Conservation (phyloP, 2,113 vertebrate species). For the Gymnogyps californianus region DNA sequence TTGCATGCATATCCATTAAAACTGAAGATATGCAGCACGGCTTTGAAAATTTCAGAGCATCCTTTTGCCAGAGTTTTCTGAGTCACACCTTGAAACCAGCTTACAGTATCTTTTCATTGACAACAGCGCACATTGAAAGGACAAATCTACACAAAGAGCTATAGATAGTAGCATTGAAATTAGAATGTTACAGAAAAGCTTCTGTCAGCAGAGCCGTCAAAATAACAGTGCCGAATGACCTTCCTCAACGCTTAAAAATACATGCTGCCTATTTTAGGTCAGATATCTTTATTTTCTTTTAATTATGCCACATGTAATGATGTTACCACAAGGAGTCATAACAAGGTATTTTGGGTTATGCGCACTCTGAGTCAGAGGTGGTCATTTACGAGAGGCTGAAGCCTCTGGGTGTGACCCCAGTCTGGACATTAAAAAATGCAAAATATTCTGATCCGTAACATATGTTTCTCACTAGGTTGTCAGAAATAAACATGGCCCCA, state of each 20-base stretch:
- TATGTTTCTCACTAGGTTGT: background rate
- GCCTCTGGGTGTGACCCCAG: background rate
- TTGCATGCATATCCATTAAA: background rate
- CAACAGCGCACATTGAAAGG: slow-evolving; percentile 44
- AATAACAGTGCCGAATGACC: background rate
- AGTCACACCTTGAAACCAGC: slow-evolving; percentile 50
- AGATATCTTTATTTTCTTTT: slow-evolving; percentile 3
- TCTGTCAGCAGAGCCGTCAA: slow-evolving; percentile 63
- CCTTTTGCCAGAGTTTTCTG: slow-evolving; percentile 9
- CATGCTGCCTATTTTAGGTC: background rate
- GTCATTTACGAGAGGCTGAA: background rate
- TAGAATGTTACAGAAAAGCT: slow-evolving; percentile 56
- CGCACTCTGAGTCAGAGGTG: background rate
- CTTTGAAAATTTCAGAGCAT: background rate
- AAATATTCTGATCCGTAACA: background rate
- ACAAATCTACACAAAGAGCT: slow-evolving; percentile 59
- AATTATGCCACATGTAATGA: background rate
- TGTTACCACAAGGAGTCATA: background rate
- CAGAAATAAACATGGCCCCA: background rate
- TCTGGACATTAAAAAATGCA: background rate
- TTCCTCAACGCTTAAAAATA: slow-evolving; percentile 28
- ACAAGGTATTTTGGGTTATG: background rate
- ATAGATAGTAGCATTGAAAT: slow-evolving; percentile 62
- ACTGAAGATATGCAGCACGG: background rate
- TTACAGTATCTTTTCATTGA: slow-evolving; percentile 37